These are phyloP conservation scores for Cyclura pinguis DNA, from an alignment of 2,797 vertebrate species.

Conservation along the genomic window DNA sequence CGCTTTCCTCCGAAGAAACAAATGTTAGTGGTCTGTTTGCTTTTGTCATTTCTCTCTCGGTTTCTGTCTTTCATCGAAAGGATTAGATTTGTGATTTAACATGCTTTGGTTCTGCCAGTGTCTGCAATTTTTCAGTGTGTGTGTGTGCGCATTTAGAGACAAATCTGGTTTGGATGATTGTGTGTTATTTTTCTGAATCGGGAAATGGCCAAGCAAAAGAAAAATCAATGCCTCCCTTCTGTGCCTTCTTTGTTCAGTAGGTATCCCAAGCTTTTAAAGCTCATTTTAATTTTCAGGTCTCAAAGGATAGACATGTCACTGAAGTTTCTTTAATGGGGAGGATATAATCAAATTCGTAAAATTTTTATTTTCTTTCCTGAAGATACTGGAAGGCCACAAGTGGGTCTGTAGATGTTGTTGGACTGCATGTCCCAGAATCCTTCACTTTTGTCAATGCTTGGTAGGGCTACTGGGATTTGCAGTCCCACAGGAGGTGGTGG, in stretches of 20 bases:
- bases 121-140: not conserved
- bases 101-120: not conserved
- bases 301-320: not conserved
- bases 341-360: too few species aligned
- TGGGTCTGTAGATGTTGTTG: too few species aligned
- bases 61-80: not conserved
- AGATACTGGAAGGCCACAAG: too few species aligned
- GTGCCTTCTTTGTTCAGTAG: not conserved
- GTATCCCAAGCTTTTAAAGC: not conserved
- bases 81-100: not conserved
- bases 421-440: too few species aligned
- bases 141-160: too few species aligned
- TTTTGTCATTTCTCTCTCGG: constrained; percentile 42
- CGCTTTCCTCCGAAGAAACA: constrained; percentile 48
- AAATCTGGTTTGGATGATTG: not conserved
- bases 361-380: too few species aligned
- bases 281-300: not conserved
- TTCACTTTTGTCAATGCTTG: too few species aligned
- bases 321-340: too few species aligned
- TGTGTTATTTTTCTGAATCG: not conserved
- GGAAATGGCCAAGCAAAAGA: not conserved
- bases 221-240: not conserved
- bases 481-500: too few species aligned
- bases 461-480: too few species aligned
- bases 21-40: constrained; percentile 46